These are phyloP conservation scores for Drosophila setosimentum DNA, from an alignment of 2,888 invertebrate species.

Conservation along the genomic window DNA sequence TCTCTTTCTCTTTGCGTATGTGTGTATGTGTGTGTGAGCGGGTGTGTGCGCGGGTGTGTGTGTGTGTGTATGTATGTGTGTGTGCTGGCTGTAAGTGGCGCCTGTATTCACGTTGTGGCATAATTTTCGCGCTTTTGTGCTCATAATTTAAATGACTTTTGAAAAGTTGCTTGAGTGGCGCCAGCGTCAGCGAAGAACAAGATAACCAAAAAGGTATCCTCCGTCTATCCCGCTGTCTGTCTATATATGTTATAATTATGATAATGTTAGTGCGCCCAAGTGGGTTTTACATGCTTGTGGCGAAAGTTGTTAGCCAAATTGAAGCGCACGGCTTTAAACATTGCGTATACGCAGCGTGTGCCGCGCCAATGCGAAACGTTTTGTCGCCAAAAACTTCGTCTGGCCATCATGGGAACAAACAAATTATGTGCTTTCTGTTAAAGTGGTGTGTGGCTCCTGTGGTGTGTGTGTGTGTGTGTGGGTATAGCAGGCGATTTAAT, in stretches of 20 bases:
- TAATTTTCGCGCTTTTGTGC: constrained; percentile 78
- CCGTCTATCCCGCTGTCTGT: constrained; percentile 17
- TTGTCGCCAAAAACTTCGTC: constrained; percentile 50
- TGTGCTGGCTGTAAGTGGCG: constrained; percentile 72
- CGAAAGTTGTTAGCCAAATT: constrained; percentile 46
- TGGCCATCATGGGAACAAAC: constrained; percentile 55
- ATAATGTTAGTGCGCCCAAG: constrained; percentile 78
- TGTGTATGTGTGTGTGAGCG: constrained; percentile 11
- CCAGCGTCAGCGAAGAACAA: constrained; percentile 48
- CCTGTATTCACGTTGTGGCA: constrained; percentile 72
- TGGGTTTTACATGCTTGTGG: constrained; percentile 63
- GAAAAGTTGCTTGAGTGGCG: constrained; percentile 75
- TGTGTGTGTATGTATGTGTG: constrained; percentile 25
- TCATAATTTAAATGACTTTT: constrained; percentile 81
- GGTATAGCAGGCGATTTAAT: constrained; percentile 30
- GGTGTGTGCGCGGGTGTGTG: constrained; percentile 18
- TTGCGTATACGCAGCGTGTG: constrained; percentile 62
- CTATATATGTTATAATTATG: constrained; percentile 70
- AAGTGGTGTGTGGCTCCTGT: constrained; percentile 25
- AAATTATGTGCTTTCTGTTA: constrained; percentile 52
- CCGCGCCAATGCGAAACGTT: constrained; percentile 46
- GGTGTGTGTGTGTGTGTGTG: background rate
- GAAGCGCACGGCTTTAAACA: constrained; percentile 44
- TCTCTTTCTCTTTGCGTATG: constrained; percentile 8
- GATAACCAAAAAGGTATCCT: constrained; percentile 60